Conservation (phyloP, 2,113 vertebrate genomes). For the Syngnathus scovelli region DNA sequence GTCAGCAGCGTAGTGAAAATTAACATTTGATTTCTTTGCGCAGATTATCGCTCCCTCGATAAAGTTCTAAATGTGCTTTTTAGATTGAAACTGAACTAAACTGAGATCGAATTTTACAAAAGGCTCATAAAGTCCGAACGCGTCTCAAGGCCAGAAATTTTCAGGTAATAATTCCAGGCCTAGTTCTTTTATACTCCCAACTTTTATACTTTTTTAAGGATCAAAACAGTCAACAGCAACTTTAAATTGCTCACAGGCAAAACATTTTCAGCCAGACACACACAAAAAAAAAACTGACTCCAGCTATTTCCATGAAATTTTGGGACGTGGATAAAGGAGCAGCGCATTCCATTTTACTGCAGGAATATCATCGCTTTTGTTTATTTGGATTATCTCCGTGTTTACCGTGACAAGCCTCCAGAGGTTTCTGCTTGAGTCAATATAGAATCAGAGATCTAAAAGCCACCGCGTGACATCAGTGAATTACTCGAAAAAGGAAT, state of each 20-base stretch:
- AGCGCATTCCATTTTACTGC: neutral
- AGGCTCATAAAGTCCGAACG: too few species aligned
- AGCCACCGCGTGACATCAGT: slow-evolving; percentile 17
- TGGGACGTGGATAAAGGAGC: neutral
- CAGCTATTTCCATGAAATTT: too few species aligned
- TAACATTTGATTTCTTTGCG: too few species aligned
- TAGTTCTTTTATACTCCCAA: too few species aligned
- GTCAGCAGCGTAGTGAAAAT: too few species aligned
- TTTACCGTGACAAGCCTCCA: slow-evolving; percentile 7
- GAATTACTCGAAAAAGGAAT: slow-evolving; percentile 10
- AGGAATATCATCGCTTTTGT: neutral
- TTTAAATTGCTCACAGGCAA: neutral
- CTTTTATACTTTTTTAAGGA: neutral
- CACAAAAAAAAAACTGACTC: neutral
- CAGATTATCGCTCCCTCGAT: too few species aligned
- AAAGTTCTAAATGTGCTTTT: too few species aligned
- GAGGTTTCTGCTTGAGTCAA: slow-evolving; percentile 17
- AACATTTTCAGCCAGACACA: neutral
- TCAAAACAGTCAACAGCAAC: neutral
- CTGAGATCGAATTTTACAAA: too few species aligned
- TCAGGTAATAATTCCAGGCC: too few species aligned
- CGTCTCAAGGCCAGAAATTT: too few species aligned
- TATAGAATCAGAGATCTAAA: slow-evolving; percentile 19
- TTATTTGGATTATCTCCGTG: neutral
- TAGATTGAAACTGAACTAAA: too few species aligned